phyloP scores from a whole-genome alignment of 2,888 invertebrate species.

The Acrocyrtus sp. region DNA sequence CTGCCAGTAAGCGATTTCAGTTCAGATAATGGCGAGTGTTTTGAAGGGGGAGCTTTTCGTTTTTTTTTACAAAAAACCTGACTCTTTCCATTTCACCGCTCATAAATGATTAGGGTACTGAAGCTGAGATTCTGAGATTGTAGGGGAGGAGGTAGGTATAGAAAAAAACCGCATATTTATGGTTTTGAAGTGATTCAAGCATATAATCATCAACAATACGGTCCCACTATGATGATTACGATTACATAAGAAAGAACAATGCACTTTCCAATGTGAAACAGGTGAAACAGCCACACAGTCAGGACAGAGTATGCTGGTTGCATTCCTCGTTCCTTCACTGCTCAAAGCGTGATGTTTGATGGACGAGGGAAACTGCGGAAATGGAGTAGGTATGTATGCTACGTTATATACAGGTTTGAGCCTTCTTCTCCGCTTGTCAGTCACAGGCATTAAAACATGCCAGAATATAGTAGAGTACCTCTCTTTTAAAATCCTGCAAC shows the following conservation, averaged over 20 bases:
- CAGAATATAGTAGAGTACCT: too few species aligned
- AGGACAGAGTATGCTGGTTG: too few species aligned
- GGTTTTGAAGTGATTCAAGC: too few species aligned
- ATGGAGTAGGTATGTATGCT: slow-evolving; percentile 4
- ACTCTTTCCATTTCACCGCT: not conserved
- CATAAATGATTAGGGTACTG: not conserved
- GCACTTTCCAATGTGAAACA: not conserved
- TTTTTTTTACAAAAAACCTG: not conserved
- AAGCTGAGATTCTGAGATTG: slow-evolving; percentile 6
- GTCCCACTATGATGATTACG: not conserved
- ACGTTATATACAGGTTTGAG: slow-evolving; percentile 4
- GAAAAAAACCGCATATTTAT: not conserved
- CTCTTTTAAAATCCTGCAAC: slow-evolving; percentile 1
- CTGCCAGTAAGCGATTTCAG: too few species aligned
- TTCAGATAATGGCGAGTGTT: too few species aligned
- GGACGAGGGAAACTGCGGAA: not conserved
- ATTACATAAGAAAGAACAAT: not conserved
- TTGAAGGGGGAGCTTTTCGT: too few species aligned
- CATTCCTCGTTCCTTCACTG: not conserved
- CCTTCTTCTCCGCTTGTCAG: too few species aligned
- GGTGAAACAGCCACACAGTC: not conserved
- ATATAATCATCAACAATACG: not conserved
- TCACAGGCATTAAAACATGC: too few species aligned
- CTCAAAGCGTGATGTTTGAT: not conserved
- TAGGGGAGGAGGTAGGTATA: not conserved